A percentile compares a stretch with the other conserved stretches of the same genome.
phyloP scores from a whole-genome alignment of 2,113 vertebrate genomes.

The Heterocephalus glaber region DNA sequence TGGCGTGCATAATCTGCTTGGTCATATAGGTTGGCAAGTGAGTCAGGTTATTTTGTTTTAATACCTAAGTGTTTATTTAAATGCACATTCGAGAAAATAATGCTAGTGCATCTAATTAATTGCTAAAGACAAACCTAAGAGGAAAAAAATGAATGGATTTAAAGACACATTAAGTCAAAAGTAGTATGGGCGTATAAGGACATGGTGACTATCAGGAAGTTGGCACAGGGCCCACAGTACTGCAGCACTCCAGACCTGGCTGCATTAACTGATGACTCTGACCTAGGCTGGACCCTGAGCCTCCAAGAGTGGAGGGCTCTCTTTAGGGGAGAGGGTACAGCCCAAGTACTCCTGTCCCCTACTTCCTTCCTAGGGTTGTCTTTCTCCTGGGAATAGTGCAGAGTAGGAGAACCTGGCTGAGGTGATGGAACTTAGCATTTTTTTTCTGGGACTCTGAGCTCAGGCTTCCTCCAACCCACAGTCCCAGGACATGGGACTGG shows the following conservation, averaged over 20 bases:
- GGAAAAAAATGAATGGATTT: not conserved
- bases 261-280: not conserved
- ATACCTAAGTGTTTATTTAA: not conserved
- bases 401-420: not conserved
- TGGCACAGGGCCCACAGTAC: not conserved
- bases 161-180: not conserved
- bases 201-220: not conserved
- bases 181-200: not conserved
- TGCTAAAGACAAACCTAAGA: not conserved
- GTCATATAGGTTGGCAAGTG: not conserved
- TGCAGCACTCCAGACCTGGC: accelerated
- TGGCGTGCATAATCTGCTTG: not conserved
- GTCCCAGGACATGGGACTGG: not conserved
- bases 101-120: not conserved
- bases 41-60: not conserved
- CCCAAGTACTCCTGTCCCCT: not conserved
- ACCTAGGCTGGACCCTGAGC: not conserved
- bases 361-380: not conserved
- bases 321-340: not conserved
- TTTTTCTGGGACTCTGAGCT: not conserved
- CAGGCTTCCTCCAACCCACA: not conserved
- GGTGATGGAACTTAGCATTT: not conserved
- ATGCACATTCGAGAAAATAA: slow-evolving; percentile 16
- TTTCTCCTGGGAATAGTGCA: not conserved
- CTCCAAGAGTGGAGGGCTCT: not conserved